Conservation (phyloP, 2,888 invertebrate species). For the Acrocyrtus sp. region DNA sequence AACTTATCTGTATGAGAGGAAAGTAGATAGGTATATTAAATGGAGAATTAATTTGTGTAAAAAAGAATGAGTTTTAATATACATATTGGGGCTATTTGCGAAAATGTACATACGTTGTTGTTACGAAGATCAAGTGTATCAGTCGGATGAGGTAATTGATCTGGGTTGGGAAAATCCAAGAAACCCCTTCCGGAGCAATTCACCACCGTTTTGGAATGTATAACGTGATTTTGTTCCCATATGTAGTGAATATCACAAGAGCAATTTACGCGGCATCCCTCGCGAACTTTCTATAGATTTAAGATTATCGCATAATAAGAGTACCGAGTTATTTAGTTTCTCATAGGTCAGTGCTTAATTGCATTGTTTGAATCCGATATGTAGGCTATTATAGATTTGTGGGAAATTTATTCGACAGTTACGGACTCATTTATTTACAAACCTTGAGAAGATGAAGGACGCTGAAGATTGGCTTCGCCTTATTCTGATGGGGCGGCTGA, state of each 20-base stretch:
- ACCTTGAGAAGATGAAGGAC: conserved; percentile 61
- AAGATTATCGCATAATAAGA: not conserved
- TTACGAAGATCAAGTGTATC: conserved; percentile 74
- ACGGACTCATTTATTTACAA: too few species aligned
- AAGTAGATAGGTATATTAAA: too few species aligned
- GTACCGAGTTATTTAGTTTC: not conserved
- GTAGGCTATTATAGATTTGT: too few species aligned
- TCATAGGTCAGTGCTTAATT: too few species aligned
- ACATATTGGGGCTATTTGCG: not conserved
- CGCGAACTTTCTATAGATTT: conserved; percentile 55
- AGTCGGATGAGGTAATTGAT: conserved; percentile 73
- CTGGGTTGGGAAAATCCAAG: conserved; percentile 70
- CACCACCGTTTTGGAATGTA: conserved; percentile 72
- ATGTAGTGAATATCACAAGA: conserved; percentile 61
- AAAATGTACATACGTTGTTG: conserved; percentile 73
- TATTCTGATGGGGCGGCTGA: conserved; percentile 60
- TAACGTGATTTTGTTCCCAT: conserved; percentile 58
- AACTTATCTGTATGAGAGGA: conserved; percentile 74
- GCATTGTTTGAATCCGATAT: too few species aligned
- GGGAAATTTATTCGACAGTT: too few species aligned
- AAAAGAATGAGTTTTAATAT: too few species aligned
- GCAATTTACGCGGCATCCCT: conserved; percentile 60
- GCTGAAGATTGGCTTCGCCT: conserved; percentile 59
- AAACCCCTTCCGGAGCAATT: conserved; percentile 74
- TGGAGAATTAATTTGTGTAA: too few species aligned